phyloP scores from a whole-genome alignment of 2,888 invertebrate species.

The Graphium colonna region DNA sequence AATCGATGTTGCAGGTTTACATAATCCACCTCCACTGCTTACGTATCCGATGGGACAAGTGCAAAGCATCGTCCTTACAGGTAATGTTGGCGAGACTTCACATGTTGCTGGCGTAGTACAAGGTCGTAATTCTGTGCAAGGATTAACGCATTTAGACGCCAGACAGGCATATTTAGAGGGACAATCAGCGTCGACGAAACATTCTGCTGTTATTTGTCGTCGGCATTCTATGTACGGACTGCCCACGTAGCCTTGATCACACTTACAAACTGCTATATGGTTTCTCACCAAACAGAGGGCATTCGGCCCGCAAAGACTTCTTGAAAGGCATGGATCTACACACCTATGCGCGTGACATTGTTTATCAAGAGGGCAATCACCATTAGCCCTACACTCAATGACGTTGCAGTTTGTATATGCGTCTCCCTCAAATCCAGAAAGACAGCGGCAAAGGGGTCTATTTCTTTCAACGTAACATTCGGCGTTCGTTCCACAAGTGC shows the following conservation, averaged over 20 bases:
- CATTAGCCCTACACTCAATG: constrained; percentile 91
- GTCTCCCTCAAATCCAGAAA: constrained; percentile 89
- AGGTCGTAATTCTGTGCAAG: constrained; percentile 88
- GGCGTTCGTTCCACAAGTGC: constrained; percentile 90
- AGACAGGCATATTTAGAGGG: constrained; percentile 89
- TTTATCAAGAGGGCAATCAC: constrained; percentile 92
- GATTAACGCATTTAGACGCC: constrained; percentile 89
- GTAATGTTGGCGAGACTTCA: constrained; percentile 88
- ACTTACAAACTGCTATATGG: constrained; percentile 92
- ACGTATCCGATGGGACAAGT: constrained; percentile 94
- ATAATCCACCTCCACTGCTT: constrained; percentile 91
- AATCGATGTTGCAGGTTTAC: constrained; percentile 85
- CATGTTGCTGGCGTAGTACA: constrained; percentile 90
- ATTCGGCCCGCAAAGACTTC: constrained; percentile 86
- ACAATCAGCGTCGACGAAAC: constrained; percentile 90
- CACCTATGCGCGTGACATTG: constrained; percentile 93
- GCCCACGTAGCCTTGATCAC: constrained; percentile 86
- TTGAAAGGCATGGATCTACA: constrained; percentile 89
- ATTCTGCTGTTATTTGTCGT: constrained; percentile 86
- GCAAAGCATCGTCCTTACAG: constrained; percentile 93
- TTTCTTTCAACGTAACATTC: constrained; percentile 89
- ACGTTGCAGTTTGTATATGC: constrained; percentile 86
- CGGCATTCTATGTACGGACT: constrained; percentile 91
- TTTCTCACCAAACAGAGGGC: constrained; percentile 91
- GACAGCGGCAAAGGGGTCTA: constrained; percentile 88